Evolutionary conservation across 2,113 vertebrate species (phyloP).

Genomic region (Accipiter virgatus): DNA sequence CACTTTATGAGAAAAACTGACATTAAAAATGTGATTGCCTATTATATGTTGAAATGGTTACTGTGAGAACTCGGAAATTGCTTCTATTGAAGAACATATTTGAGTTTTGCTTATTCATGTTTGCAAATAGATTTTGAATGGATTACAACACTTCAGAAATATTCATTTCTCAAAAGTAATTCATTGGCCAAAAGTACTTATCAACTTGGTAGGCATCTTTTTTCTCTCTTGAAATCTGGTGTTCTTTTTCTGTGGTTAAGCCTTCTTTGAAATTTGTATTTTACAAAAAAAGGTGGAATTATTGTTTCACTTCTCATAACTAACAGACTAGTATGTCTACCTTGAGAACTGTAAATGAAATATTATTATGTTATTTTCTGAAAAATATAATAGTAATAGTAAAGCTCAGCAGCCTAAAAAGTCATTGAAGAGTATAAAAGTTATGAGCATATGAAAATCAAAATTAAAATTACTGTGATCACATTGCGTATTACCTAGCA

Average conservation of each 20-base stretch:
- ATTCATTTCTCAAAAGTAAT: background rate
- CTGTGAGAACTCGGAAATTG: background rate
- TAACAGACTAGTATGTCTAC: background rate
- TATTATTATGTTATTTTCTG: background rate
- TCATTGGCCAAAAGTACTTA: background rate
- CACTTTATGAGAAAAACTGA: background rate
- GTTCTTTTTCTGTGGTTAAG: background rate
- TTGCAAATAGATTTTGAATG: background rate
- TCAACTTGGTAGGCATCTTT: background rate
- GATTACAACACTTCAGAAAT: background rate
- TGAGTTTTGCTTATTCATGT: background rate
- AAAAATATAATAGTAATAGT: background rate
- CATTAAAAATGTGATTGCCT: background rate
- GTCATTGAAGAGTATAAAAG: background rate
- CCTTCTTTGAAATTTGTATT: background rate
- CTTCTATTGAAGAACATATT: background rate
- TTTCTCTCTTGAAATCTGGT: background rate
- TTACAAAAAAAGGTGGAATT: background rate
- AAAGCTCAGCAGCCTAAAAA: background rate
- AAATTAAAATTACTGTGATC: background rate
- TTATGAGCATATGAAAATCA: background rate
- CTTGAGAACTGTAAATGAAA: background rate
- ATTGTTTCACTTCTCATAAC: background rate
- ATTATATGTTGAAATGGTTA: background rate
- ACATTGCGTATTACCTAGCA: background rate